Percentiles rank a stretch among this genome's conserved stretches.
Conservation (phyloP, 2,888 invertebrate genomes). For the Dexiosoma caninum region DNA sequence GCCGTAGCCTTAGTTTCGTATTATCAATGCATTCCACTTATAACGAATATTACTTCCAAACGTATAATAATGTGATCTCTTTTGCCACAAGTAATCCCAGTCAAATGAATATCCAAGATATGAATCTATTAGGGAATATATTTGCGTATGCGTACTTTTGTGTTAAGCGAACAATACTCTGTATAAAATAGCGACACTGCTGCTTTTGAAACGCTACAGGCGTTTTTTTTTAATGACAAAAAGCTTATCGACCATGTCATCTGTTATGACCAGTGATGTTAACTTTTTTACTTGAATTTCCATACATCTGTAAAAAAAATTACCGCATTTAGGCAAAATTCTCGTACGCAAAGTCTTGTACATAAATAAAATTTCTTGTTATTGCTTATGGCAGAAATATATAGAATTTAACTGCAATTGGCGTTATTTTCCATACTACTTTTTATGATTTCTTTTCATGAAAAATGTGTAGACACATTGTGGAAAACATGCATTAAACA, state of each 20-base stretch:
- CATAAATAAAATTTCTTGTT: too few relatives aligned
- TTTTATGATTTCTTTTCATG: too few relatives aligned
- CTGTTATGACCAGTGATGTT: constrained; percentile 25
- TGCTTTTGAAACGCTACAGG: constrained; percentile 18
- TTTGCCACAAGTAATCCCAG: constrained; percentile 44
- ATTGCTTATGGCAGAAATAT: too few relatives aligned
- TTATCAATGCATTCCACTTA: constrained; percentile 28
- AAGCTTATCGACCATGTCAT: constrained; percentile 41
- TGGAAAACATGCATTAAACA: too few relatives aligned
- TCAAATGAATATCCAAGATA: constrained; percentile 40
- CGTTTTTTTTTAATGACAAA: constrained; percentile 49
- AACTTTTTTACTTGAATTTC: too few relatives aligned
- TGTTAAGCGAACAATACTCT: not conserved
- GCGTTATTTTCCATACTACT: too few relatives aligned
- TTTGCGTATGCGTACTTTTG: not conserved
- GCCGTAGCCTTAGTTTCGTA: constrained; percentile 15
- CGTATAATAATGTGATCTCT: constrained; percentile 34
- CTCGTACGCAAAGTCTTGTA: too few relatives aligned
- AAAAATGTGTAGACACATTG: too few relatives aligned
- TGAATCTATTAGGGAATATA: not conserved
- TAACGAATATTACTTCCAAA: constrained; percentile 22
- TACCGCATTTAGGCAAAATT: too few relatives aligned
- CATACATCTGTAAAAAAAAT: too few relatives aligned
- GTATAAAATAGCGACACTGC: not conserved
- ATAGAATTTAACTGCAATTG: too few relatives aligned